These are phyloP conservation scores for Amiota minor DNA, from an alignment of 2,888 invertebrate species.

Conservation along the genomic window DNA sequence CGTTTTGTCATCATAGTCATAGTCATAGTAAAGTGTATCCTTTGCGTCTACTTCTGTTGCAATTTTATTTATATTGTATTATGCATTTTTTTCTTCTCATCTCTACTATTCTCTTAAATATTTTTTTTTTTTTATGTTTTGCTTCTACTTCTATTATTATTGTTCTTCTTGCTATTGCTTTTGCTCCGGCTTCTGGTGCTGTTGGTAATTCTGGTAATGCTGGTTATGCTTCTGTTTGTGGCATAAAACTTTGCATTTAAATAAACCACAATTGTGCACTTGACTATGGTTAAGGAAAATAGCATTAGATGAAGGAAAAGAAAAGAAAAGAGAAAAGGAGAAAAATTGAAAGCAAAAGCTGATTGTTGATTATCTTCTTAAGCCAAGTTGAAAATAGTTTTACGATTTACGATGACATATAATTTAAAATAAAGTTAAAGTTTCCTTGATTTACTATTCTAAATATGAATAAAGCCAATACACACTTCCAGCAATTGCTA, in stretches of 20 bases:
- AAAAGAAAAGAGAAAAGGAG: background rate
- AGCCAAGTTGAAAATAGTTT: no score
- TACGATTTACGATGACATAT: no score
- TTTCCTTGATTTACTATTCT: no score
- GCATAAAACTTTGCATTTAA: slow-evolving; percentile 19
- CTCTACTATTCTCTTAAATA: background rate
- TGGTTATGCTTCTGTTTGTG: background rate
- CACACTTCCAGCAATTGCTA: background rate
- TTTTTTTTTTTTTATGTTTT: slow-evolving; percentile 29
- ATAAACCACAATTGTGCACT: slow-evolving; percentile 21
- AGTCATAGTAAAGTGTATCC: slow-evolving; percentile 11
- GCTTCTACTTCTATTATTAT: background rate
- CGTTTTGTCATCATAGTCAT: background rate
- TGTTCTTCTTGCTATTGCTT: background rate
- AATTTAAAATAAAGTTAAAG: no score
- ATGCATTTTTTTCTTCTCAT: slow-evolving; percentile 26
- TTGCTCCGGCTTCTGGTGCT: no score
- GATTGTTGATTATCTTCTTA: no score
- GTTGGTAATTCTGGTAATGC: no score
- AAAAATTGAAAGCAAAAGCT: no score
- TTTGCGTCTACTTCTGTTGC: slow-evolving; percentile 35
- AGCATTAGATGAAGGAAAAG: background rate
- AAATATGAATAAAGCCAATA: background rate
- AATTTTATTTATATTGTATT: slow-evolving; percentile 24
- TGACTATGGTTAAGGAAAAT: background rate